Evolutionary conservation across 1,140 invertebrate genomes (phyloP).

Genomic region (Euwallacea fornicatus): DNA sequence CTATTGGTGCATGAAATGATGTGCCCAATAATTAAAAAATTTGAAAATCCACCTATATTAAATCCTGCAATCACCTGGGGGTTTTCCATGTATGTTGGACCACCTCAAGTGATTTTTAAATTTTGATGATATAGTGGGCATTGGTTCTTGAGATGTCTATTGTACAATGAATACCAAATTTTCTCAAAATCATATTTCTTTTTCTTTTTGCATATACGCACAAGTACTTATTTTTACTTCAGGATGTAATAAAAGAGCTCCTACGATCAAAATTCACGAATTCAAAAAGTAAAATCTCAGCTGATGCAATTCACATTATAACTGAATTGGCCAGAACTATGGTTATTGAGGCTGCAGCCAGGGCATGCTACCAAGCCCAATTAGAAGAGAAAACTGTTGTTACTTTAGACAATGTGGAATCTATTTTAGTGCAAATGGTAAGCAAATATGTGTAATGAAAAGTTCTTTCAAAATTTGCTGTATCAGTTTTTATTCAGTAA

Average conservation of each 20-base stretch:
- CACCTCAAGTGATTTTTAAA: no score
- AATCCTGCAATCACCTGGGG: no score
- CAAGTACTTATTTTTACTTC: conserved; percentile 12
- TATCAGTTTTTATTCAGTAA: background rate
- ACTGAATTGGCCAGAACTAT: conserved; percentile 56
- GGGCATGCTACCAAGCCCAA: conserved; percentile 55
- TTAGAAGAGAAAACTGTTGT: conserved; percentile 50
- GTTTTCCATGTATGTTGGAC: no score
- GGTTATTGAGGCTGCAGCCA: conserved; percentile 56
- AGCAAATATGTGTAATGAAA: background rate
- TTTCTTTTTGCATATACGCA: background rate
- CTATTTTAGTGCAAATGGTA: conserved; percentile 46
- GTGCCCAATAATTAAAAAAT: no score
- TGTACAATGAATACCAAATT: background rate
- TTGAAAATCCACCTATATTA: no score
- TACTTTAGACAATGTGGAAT: conserved; percentile 44
- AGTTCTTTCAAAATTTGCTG: background rate
- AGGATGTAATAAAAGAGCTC: conserved; percentile 52
- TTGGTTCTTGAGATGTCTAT: background rate
- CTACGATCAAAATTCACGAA: conserved; percentile 49
- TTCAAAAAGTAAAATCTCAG: conserved; percentile 51
- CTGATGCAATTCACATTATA: conserved; percentile 51
- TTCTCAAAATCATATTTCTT: background rate
- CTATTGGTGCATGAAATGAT: no score
- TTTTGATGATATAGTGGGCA: background rate